phyloP scores from a whole-genome alignment of 1,140 invertebrate species.

The Tachypleus tridentatus region DNA sequence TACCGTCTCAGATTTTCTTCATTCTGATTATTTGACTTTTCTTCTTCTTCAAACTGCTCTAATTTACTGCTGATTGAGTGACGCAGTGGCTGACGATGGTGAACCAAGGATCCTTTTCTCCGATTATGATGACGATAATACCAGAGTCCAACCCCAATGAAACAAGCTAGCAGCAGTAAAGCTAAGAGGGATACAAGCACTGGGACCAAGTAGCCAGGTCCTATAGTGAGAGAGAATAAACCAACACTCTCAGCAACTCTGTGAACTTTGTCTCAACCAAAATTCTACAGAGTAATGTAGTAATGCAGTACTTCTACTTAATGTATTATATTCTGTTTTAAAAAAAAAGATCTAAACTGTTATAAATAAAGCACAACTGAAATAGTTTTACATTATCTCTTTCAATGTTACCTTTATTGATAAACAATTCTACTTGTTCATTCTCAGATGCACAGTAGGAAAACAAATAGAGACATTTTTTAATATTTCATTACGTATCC shows the following conservation, averaged over 20 bases:
- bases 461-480: too few relatives aligned
- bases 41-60: slow-evolving; percentile 40
- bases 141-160: slow-evolving; percentile 34
- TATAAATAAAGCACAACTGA: too few relatives aligned
- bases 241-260: background rate
- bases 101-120: background rate
- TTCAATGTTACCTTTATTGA: slow-evolving; percentile 8
- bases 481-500: too few relatives aligned
- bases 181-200: slow-evolving; percentile 37
- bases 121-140: slow-evolving; percentile 18
- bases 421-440: too few relatives aligned
- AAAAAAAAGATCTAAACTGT: too few relatives aligned
- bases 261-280: background rate
- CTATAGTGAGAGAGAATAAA: slow-evolving; percentile 13
- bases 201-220: slow-evolving; percentile 27
- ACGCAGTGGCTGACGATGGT: slow-evolving; percentile 2
- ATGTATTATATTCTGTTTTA: too few relatives aligned
- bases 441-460: too few relatives aligned
- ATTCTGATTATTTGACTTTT: slow-evolving; percentile 77
- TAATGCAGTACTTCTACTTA: background rate
- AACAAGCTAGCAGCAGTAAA: slow-evolving; percentile 40
- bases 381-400: background rate
- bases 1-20: slow-evolving; percentile 65
- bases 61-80: slow-evolving; percentile 15
- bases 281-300: background rate